Conservation (phyloP, 2,888 invertebrate genomes). For the Bembecia ichneumoniformis region DNA sequence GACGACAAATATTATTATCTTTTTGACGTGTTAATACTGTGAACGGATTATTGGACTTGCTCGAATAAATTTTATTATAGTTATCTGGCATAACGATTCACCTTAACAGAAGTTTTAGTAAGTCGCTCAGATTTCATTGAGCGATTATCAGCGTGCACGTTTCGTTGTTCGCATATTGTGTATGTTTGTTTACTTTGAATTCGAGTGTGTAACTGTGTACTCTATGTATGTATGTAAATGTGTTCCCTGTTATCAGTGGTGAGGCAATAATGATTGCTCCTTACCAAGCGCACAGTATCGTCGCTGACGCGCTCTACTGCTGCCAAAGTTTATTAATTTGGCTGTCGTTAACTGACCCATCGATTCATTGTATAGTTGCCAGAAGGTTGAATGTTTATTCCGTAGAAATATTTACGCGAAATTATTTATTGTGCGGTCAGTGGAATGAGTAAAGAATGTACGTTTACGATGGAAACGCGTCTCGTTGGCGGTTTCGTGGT, state of each 20-base stretch:
- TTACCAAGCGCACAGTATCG: constrained; percentile 23
- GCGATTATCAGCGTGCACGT: too few relatives aligned
- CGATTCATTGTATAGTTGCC: background rate
- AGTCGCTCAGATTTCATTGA: too few relatives aligned
- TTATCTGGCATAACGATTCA: too few relatives aligned
- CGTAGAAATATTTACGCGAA: background rate
- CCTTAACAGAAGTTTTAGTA: too few relatives aligned
- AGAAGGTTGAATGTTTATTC: background rate
- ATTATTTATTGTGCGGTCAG: background rate
- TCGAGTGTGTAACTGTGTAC: constrained; percentile 21
- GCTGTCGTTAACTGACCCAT: background rate
- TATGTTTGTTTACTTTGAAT: constrained; percentile 23
- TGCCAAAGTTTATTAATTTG: background rate
- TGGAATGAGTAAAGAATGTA: background rate
- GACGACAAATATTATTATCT: too few relatives aligned
- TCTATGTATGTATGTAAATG: constrained; percentile 19
- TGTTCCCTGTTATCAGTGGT: constrained; percentile 46
- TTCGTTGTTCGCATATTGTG: background rate
- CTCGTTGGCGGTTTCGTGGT: constrained; percentile 35
- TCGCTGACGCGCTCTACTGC: constrained; percentile 2
- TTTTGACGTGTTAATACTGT: too few relatives aligned
- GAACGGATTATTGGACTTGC: too few relatives aligned
- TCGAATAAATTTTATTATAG: too few relatives aligned
- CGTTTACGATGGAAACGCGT: constrained; percentile 7
- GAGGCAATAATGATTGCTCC: constrained; percentile 30